These are phyloP conservation scores for Argyra leucocephala DNA, from an alignment of 2,888 invertebrate genomes.

Conservation along the genomic window DNA sequence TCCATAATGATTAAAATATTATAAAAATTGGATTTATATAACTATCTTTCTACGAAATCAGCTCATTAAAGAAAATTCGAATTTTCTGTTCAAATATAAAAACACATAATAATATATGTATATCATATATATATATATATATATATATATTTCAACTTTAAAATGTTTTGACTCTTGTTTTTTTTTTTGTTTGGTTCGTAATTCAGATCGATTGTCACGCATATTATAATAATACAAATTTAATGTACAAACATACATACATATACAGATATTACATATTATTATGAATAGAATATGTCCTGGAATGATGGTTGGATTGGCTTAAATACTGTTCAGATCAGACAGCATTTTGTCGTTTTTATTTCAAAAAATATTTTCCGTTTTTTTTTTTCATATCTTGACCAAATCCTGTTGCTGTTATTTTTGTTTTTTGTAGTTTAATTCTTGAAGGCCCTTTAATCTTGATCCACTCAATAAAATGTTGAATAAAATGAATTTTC, in stretches of 20 bases:
- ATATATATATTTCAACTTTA: neutral
- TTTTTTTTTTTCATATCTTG: neutral
- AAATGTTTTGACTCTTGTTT: no score
- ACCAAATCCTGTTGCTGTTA: neutral
- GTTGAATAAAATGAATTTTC: neutral
- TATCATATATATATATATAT: neutral
- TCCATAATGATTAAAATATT: conserved; percentile 6
- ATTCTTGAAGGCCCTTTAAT: neutral
- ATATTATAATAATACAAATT: neutral
- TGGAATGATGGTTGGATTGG: neutral
- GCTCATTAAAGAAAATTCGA: conserved; percentile 10
- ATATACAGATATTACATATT: neutral
- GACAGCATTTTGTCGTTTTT: conserved; percentile 1
- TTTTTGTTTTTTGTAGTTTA: no score
- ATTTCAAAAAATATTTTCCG: neutral
- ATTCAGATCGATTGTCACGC: conserved; percentile 8
- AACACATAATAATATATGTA: neutral
- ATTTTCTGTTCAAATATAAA: neutral
- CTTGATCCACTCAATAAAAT: neutral
- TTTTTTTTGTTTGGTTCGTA: neutral
- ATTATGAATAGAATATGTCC: neutral
- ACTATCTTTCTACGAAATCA: conserved; percentile 12
- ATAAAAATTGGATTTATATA: conserved; percentile 2
- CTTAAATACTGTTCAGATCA: conserved; percentile 1
- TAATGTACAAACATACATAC: neutral